Conservation (phyloP, 2,113 vertebrate species). For the Tachycineta bicolor region DNA sequence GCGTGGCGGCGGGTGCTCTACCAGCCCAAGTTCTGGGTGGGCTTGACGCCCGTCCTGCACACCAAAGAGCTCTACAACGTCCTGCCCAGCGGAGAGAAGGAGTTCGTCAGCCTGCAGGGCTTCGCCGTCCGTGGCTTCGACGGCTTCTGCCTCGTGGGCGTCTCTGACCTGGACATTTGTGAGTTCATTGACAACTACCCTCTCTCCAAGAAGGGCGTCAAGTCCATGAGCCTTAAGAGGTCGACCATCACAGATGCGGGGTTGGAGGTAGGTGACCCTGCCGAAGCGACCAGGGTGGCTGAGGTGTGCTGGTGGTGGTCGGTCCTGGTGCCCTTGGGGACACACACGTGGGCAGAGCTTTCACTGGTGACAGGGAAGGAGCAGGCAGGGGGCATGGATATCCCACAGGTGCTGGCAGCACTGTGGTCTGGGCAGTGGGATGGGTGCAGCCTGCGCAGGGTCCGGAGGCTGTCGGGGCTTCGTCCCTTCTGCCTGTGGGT, state of each 20-base stretch:
- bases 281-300: accelerated
- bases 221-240: constrained; percentile 96
- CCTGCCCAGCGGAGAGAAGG: constrained; percentile 91
- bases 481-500: no score
- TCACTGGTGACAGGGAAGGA: background rate
- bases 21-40: constrained; percentile 98
- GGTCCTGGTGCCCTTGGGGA: background rate
- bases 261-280: constrained; percentile 84
- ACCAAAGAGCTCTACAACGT: constrained; percentile 96
- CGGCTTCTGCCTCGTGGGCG: constrained; percentile 95
- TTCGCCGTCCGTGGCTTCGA: constrained; percentile 94
- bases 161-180: constrained; percentile 98
- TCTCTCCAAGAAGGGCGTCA: constrained; percentile 96
- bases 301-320: accelerated
- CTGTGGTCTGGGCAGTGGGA: background rate
- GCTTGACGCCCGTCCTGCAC: constrained; percentile 92
- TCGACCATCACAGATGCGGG: constrained; percentile 98
- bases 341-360: accelerated
- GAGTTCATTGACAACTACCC: constrained; percentile 99
- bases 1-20: constrained; percentile 96
- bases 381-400: background rate
- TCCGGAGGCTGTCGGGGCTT: accelerated
- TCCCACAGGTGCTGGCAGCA: accelerated
- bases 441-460: background rate
- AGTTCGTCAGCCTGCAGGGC: constrained; percentile 96